Base-by-base conservation (phyloP, 1,140 invertebrate species). In the Coptotermes formosanus region DNA sequence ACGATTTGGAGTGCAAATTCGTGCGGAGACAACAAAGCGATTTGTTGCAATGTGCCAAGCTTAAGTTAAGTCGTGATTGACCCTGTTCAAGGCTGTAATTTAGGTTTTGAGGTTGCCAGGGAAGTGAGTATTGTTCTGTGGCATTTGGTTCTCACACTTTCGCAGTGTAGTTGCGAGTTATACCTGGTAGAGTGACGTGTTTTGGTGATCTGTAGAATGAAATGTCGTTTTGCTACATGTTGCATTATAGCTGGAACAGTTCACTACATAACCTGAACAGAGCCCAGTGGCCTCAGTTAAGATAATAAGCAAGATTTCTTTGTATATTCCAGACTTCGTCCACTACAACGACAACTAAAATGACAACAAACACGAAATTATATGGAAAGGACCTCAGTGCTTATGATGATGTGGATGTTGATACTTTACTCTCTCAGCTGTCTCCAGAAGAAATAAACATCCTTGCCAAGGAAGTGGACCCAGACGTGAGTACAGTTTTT, bases 401-500 rank as follows among this genome's bases (percentile, higher is more conserved):
- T 88, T 99, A 98, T 90, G 97, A 98, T 90, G 97, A 99, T 91
- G 95, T 99, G 89, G 98, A 99, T 91, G 96, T 99, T 86, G 99
- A 99, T 91, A 97, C 98, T 88, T 92, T 99, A n/a, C 92, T 99
- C 88, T 93, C 96, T 69, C 97, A 99, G 90, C 93, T 99, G 82
- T 96, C 98, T 86, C 94, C 96, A 25, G 98, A 99, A 91, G 99
- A 99, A 93, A 95, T 99, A 84, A 98, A 98, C 89, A 97, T 99
- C 91, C 93, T 99, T 87, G 98, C 98, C 88, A 98, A 97, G 92
- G 98, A 99, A 94, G 98, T 99, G 87, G 99, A 99, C 93, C 98
- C 99, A 88, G 98, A 99, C 94, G 98, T 99, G 93, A 98, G 97
- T 94, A 90, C 23, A 52, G 14, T 84, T 48, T 48, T 48, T 48